phyloP scores from a whole-genome alignment of 23 tunicate species.

The Trididemnum clinides region DNA sequence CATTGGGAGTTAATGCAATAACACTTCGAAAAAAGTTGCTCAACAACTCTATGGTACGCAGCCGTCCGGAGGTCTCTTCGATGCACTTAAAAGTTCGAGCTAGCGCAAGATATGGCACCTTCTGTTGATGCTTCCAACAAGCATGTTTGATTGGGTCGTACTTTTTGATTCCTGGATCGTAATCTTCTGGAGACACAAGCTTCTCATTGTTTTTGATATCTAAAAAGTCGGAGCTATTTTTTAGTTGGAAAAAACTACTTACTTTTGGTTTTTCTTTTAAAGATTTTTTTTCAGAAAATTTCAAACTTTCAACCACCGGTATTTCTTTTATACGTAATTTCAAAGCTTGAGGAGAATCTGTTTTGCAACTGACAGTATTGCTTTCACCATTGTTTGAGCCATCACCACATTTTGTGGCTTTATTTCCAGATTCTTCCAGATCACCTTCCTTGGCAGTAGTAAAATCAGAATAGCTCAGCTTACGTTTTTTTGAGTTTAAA shows the following conservation, averaged over 20 bases:
- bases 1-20: conserved; percentile 82
- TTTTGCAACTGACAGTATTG: not conserved
- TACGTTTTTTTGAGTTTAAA: conserved; percentile 30
- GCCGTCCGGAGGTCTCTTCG: conserved; percentile 84
- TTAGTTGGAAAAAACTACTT: conserved; percentile 8
- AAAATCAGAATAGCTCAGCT: not conserved
- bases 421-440: not conserved
- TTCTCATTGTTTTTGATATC: not conserved
- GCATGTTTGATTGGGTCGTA: conserved; percentile 95
- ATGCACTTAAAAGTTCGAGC: conserved; percentile 77
- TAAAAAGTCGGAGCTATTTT: not conserved
- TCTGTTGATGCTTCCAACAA: conserved; percentile 85
- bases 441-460: not conserved
- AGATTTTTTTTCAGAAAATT: not conserved
- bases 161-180: conserved; percentile 69
- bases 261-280: not conserved
- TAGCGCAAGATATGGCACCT: conserved; percentile 87
- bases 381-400: not conserved
- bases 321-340: too few species aligned
- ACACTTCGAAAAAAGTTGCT: conserved; percentile 83
- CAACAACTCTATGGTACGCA: conserved; percentile 70
- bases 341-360: not conserved
- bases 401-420: not conserved
- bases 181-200: conserved; percentile 31
- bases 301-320: not conserved